Base-by-base conservation (phyloP, 2,888 invertebrate genomes). In the Athetis lepigone region DNA sequence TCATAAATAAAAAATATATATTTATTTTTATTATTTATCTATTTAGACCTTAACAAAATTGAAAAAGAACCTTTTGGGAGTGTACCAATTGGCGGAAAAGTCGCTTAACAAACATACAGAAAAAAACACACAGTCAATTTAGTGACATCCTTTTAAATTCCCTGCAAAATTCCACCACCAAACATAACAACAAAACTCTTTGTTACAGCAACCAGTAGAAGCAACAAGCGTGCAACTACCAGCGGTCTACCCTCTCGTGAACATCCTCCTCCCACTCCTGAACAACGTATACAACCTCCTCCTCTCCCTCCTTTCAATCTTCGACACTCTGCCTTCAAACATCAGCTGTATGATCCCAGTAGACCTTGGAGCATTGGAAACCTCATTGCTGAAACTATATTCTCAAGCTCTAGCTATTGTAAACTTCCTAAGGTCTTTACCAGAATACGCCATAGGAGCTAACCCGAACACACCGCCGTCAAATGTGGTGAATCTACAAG, bases 231-330 rank as follows among this genome's bases (percentile, higher is more conserved):
- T 93, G 1, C 95, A 94, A 25, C 81, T 95, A 0, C 94, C 94
- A 77, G 94, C 95, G 0, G 94, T 94, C 0, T 94, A 94, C 61
- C 95, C 94, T 0, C 77, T 95, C 42, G 94, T 94, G 0, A 95
- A 95, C 83, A 92, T 95, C 5, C 87, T 95, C 0, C 85, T 94
- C 0, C 94, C 94, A 0, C 89, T 95, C 0, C 75, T 95, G 0
- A 95, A 95, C 84, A 95, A 94, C 83, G 95, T 95, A 0, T 95
- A 95, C 84, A 95, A 94, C 60, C 90, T 95, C 1, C 88, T 95
- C 0, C 84, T 95, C 0, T 93, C 94, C 0, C 87, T 95, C 0
- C 87, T 95, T 0, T 94, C 94, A 0, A 93, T 94, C 65, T 94
- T 95, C 75, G 94, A 95, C 70, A 93, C 94, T 0, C 84, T 95